phyloP scores from a whole-genome alignment of 2,888 invertebrate genomes.

The Diarsia rubi region DNA sequence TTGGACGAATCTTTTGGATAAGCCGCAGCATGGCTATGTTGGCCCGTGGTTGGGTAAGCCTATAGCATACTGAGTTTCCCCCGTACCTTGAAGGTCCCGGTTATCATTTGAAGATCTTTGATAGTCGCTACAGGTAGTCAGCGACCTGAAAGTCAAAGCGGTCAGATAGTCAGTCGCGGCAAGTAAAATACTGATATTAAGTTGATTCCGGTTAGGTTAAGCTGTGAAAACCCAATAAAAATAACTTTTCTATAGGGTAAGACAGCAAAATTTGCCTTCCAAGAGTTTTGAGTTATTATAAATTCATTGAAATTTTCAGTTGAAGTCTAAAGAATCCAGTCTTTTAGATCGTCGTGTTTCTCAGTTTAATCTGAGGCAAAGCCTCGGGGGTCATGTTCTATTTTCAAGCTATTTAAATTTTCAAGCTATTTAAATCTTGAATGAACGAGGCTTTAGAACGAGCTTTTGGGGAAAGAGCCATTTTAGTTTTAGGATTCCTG shows the following conservation, averaged over 20 bases:
- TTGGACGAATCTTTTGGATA: no score
- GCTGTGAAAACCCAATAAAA: no score
- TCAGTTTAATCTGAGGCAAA: not conserved
- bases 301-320: not conserved
- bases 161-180: no score
- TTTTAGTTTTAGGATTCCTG: not conserved
- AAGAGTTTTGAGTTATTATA: not conserved
- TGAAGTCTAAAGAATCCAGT: not conserved
- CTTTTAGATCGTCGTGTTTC: not conserved
- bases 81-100: no score
- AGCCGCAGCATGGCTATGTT: no score
- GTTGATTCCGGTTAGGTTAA: no score
- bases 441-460: not conserved
- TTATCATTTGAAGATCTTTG: no score
- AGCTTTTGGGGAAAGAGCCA: not conserved
- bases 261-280: not conserved
- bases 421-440: slow-evolving; percentile 5
- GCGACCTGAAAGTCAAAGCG: no score
- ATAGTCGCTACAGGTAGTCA: no score
- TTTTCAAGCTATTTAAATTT: slow-evolving; percentile 10
- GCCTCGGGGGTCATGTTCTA: not conserved
- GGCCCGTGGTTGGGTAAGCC: no score
- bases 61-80: no score
- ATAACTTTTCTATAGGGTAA: not conserved
- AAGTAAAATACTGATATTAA: no score